Conservation (phyloP, 2,797 vertebrate species). For the Hydrophis major region DNA sequence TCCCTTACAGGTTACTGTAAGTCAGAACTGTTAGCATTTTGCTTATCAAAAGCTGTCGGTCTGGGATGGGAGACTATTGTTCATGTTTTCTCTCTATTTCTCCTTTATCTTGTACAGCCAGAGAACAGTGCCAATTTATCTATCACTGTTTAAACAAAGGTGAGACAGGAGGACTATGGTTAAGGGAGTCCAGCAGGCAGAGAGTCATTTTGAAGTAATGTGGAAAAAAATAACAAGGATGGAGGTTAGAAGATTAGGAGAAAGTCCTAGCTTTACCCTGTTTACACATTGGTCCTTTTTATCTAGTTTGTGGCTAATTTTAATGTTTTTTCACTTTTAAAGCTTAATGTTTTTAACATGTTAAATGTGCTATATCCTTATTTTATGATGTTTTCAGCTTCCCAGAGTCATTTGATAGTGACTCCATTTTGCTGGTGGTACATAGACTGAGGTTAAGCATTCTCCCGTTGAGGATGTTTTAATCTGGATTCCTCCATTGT, state of each 20-base stretch:
- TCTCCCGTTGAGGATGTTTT: too few species aligned
- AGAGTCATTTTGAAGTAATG: not conserved
- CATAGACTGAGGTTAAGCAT: too few species aligned
- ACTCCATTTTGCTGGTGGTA: too few species aligned
- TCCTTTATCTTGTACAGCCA: constrained; percentile 8
- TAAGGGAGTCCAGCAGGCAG: not conserved
- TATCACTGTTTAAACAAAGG: not conserved
- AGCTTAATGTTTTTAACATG: too few species aligned
- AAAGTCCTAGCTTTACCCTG: too few species aligned
- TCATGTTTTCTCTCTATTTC: not conserved
- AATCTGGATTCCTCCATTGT: too few species aligned
- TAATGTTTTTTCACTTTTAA: too few species aligned
- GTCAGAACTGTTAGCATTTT: not conserved
- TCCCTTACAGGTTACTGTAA: not conserved
- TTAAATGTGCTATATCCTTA: too few species aligned
- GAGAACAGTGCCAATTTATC: constrained; percentile 11
- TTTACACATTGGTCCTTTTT: too few species aligned
- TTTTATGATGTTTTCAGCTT: too few species aligned
- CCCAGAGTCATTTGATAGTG: too few species aligned
- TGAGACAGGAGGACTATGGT: not conserved
- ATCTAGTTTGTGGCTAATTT: too few species aligned
- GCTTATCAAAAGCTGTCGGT: constrained; percentile 3
- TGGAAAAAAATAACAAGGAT: not conserved
- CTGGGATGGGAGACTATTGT: not conserved
- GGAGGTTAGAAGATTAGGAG: not conserved